phyloP scores from a whole-genome alignment of 2,113 vertebrate genomes.

The Etheostoma spectabile region DNA sequence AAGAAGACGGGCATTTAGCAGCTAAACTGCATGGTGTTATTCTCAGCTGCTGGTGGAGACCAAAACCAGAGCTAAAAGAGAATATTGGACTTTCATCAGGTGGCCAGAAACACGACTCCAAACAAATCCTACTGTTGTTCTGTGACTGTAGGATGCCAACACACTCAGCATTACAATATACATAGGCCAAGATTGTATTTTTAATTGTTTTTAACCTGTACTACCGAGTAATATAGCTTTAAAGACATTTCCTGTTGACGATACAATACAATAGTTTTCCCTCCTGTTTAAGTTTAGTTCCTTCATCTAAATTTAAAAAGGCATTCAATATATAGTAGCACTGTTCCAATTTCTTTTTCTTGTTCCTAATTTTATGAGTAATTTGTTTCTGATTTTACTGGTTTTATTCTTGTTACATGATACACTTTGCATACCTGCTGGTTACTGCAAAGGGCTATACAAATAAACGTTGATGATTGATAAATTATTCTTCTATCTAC shows the following conservation, averaged over 20 bases:
- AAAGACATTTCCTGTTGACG: background rate
- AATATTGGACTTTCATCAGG: background rate
- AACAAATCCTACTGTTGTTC: background rate
- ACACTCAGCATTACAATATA: background rate
- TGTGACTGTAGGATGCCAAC: background rate
- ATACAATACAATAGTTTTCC: background rate
- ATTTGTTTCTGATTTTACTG: too few species aligned
- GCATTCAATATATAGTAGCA: too few species aligned
- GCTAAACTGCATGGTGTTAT: background rate
- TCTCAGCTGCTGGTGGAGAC: slow-evolving; percentile 1
- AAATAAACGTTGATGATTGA: too few species aligned
- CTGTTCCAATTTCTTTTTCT: too few species aligned
- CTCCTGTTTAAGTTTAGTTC: background rate
- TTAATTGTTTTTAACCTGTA: background rate
- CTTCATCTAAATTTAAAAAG: background rate
- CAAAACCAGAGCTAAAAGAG: background rate
- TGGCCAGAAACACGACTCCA: too few species aligned
- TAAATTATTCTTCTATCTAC: background rate
- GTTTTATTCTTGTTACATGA: too few species aligned
- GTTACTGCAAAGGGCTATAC: too few species aligned
- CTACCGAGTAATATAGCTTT: background rate
- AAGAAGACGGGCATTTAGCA: background rate
- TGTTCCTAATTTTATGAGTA: too few species aligned
- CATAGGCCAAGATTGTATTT: background rate
- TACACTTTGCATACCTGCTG: too few species aligned